Conservation (phyloP, 2,797 vertebrate species). For the Gadopsis bispinosus region DNA sequence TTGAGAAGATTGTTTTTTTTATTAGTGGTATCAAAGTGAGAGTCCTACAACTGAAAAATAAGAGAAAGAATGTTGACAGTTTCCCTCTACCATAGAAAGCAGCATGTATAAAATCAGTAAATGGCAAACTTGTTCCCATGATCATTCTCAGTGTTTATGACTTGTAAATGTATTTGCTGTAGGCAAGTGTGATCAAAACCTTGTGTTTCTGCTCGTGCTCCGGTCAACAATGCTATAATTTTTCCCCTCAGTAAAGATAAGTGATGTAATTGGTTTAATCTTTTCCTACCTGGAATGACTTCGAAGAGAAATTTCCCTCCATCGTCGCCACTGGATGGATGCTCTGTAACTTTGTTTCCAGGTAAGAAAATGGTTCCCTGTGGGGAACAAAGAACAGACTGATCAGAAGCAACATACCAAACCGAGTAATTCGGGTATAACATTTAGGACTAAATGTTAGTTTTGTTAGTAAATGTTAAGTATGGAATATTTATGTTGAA, state of each 20-base stretch:
- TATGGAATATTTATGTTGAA: neutral
- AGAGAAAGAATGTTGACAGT: neutral
- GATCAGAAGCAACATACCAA: slow-evolving; percentile 16
- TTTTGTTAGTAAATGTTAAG: neutral
- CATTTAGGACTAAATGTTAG: neutral
- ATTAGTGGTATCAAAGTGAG: too few relatives aligned
- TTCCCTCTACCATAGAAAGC: neutral
- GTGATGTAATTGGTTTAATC: slow-evolving; percentile 11
- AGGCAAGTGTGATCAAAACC: neutral
- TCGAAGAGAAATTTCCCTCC: slow-evolving; percentile 97
- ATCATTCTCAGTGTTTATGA: neutral
- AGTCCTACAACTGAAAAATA: neutral
- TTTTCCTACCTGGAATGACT: slow-evolving; percentile 93
- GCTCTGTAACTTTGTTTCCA: slow-evolving; percentile 95
- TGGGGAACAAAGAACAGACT: slow-evolving; percentile 54
- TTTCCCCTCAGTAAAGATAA: slow-evolving; percentile 2
- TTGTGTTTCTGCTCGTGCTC: neutral
- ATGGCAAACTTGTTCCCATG: neutral
- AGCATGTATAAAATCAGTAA: neutral
- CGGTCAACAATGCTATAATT: neutral
- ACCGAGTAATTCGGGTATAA: neutral
- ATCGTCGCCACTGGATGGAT: slow-evolving; percentile 92
- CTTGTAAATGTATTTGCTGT: slow-evolving; percentile 2
- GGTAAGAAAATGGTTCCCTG: slow-evolving; percentile 94
- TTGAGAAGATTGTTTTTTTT: too few relatives aligned